Conservation (phyloP, 2,888 invertebrate genomes). For the Leucophenga maculata region DNA sequence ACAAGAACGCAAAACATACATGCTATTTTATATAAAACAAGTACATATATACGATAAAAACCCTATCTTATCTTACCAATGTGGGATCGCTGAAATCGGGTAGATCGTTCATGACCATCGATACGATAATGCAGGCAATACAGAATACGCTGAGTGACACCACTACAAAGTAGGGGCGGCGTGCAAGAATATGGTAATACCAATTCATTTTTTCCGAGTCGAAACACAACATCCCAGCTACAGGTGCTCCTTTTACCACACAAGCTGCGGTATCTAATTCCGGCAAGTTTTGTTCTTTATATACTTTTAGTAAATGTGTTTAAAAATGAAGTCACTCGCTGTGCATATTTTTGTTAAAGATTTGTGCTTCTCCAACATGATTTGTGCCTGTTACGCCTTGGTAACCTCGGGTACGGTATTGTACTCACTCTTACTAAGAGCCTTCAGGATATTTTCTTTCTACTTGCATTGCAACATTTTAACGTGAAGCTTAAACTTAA, state of each 20-base stretch:
- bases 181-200: constrained; percentile 79
- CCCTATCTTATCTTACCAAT: constrained; percentile 74
- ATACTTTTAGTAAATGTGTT: not conserved
- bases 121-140: constrained; percentile 78
- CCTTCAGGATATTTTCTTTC: not conserved
- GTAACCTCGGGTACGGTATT: no score
- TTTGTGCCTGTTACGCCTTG: not conserved
- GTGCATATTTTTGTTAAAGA: no score
- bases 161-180: constrained; percentile 80
- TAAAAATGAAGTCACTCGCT: not conserved
- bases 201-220: constrained; percentile 72
- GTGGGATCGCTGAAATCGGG: constrained; percentile 92
- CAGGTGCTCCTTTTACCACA: no score
- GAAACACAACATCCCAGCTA: constrained; percentile 51
- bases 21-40: no score
- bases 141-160: constrained; percentile 77
- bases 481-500: not conserved
- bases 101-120: constrained; percentile 76
- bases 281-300: not conserved
- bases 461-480: not conserved
- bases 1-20: no score
- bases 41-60: constrained; percentile 26
- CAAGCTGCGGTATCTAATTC: not conserved
- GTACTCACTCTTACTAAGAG: no score
- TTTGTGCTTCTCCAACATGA: no score